A percentile compares a stretch with the other conserved stretches of the same genome.
phyloP scores from a whole-genome alignment of 2,113 vertebrate genomes.

The Vicugna pacos region DNA sequence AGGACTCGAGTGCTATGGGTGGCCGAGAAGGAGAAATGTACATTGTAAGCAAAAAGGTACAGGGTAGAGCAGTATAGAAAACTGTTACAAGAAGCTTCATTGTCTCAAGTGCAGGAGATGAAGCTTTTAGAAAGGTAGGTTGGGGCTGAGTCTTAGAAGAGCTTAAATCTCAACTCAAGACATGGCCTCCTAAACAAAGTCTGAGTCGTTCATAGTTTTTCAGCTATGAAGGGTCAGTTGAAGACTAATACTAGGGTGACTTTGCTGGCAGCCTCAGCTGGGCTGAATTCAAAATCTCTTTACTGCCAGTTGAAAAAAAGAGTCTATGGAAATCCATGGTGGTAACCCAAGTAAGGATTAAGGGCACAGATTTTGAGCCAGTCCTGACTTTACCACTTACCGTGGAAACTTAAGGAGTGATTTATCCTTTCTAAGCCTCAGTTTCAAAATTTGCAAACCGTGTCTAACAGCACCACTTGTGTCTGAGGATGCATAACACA shows the following conservation, averaged over 20 bases:
- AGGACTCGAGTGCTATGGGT: neutral
- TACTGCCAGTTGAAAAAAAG: neutral
- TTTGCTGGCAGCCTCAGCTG: neutral
- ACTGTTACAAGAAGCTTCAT: neutral
- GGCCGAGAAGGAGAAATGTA: neutral
- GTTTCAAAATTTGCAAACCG: slow-evolving; percentile 25
- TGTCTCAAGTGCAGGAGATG: neutral
- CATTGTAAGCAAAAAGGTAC: neutral
- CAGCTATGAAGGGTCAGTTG: neutral
- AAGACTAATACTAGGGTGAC: neutral
- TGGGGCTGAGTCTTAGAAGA: neutral
- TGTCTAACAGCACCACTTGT: neutral
- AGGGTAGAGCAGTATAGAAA: neutral
- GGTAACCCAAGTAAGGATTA: neutral
- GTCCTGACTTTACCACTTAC: neutral
- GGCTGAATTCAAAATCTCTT: neutral
- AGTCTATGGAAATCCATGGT: neutral
- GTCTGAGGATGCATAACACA: rapidly evolving
- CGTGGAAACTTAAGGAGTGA: neutral
- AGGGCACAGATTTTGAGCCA: neutral
- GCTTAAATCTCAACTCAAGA: neutral
- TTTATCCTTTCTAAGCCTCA: slow-evolving; percentile 1
- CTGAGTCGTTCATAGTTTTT: neutral
- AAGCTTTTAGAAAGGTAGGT: neutral
- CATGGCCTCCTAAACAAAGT: neutral